Percentiles rank a stretch among this genome's conserved stretches.
Evolutionary conservation across 2,797 vertebrate species (phyloP).

Genomic region (Carduelis carduelis): DNA sequence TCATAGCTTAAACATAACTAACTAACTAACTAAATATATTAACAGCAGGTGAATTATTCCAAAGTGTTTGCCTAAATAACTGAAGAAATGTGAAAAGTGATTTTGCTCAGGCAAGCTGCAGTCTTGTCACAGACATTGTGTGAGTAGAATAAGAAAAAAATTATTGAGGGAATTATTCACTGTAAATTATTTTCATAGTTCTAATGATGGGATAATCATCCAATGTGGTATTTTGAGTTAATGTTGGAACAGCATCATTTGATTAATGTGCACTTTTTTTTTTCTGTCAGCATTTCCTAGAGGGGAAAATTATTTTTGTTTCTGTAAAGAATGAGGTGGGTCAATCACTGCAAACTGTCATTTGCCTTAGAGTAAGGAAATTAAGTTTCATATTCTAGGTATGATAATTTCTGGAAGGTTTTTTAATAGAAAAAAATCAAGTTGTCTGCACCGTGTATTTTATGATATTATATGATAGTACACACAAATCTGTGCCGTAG

Average conservation of each 20-base stretch:
- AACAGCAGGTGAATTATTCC: neutral
- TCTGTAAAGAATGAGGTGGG: neutral
- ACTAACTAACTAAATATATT: neutral
- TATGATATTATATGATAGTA: neutral
- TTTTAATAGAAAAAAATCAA: neutral
- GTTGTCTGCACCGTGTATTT: accelerated
- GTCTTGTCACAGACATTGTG: neutral
- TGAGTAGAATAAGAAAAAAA: neutral
- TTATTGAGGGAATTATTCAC: neutral
- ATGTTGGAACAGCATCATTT: neutral
- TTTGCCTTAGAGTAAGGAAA: neutral
- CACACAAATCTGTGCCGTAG: neutral
- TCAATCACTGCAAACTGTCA: neutral
- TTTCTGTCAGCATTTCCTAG: neutral
- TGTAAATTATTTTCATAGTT: neutral
- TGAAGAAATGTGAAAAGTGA: neutral
- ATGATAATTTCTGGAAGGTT: neutral
- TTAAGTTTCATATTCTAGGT: neutral
- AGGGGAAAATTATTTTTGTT: neutral
- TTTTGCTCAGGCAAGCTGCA: neutral
- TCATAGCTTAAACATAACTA: neutral
- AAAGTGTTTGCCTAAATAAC: neutral
- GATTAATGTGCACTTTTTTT: neutral
- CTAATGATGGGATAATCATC: neutral
- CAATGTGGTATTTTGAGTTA: neutral